Conservation (phyloP, 1,140 invertebrate genomes). For the Zeugodacus cucurbitae region DNA sequence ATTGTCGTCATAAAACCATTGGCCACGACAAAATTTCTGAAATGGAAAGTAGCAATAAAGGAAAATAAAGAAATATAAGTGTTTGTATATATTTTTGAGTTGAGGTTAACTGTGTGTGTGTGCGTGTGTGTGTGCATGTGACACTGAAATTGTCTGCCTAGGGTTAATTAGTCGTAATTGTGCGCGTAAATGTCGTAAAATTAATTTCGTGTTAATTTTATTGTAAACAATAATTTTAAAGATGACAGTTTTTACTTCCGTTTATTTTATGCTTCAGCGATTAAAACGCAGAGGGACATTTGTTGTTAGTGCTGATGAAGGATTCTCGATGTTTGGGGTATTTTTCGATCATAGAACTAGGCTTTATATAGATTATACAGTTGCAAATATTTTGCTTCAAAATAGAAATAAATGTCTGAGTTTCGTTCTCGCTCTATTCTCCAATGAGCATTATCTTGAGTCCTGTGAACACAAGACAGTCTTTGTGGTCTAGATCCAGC, state of each 20-base stretch:
- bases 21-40: slow-evolving; percentile 66
- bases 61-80: neutral
- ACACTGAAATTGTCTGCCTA: neutral
- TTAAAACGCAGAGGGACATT: neutral
- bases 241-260: slow-evolving; percentile 57
- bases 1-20: slow-evolving; percentile 66
- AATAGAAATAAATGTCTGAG: no score
- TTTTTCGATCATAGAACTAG: no score
- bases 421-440: no score
- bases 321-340: no score
- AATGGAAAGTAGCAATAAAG: slow-evolving; percentile 57
- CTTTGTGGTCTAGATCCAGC: no score
- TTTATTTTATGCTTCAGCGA: slow-evolving; percentile 39
- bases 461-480: no score
- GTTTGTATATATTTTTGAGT: slow-evolving; percentile 50
- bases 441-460: no score
- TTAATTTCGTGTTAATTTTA: slow-evolving; percentile 66
- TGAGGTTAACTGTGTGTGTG: slow-evolving; percentile 23
- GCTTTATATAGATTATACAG: no score
- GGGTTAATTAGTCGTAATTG: slow-evolving; percentile 39
- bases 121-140: neutral
- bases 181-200: slow-evolving; percentile 44
- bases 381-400: no score
- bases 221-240: slow-evolving; percentile 55
- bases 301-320: neutral